Conservation (phyloP, 2,888 invertebrate species). For the Liodrosophila aerea region DNA sequence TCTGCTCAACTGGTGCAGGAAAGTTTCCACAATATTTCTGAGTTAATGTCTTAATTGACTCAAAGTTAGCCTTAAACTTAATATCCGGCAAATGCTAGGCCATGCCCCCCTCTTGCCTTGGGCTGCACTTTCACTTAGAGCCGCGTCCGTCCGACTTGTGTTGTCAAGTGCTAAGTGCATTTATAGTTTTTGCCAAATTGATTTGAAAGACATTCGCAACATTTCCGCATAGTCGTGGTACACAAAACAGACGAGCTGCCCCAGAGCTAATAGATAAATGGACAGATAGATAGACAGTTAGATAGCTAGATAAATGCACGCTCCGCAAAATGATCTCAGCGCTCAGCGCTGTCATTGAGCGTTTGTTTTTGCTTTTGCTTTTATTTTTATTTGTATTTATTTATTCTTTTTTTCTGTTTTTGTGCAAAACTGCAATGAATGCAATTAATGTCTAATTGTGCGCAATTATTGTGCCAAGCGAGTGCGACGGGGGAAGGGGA, state of each 20-base stretch:
- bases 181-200: conserved; percentile 31
- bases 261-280: conserved; percentile 7
- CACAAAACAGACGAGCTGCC: conserved; percentile 37
- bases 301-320: conserved; percentile 19
- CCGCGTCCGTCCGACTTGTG: conserved; percentile 19
- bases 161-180: conserved; percentile 6
- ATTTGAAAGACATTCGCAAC: conserved; percentile 52
- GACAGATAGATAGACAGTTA: conserved; percentile 7
- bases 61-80: too few relatives aligned
- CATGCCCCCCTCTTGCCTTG: conserved; percentile 20
- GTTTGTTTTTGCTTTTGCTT: too few relatives aligned
- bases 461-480: conserved; percentile 54
- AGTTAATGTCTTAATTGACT: too few relatives aligned
- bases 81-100: neutral
- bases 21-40: too few relatives aligned
- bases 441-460: conserved; percentile 76
- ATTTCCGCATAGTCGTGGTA: conserved; percentile 60
- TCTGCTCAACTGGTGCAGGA: too few relatives aligned
- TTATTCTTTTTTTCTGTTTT: too few relatives aligned
- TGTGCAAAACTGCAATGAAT: conserved; percentile 50
- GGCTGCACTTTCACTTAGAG: conserved; percentile 53
- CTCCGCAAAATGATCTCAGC: conserved; percentile 57
- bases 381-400: too few relatives aligned
- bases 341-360: conserved; percentile 51
- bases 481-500: conserved; percentile 2